Base-by-base conservation (phyloP, 2,113 vertebrate genomes). In the Scomber colias region DNA sequence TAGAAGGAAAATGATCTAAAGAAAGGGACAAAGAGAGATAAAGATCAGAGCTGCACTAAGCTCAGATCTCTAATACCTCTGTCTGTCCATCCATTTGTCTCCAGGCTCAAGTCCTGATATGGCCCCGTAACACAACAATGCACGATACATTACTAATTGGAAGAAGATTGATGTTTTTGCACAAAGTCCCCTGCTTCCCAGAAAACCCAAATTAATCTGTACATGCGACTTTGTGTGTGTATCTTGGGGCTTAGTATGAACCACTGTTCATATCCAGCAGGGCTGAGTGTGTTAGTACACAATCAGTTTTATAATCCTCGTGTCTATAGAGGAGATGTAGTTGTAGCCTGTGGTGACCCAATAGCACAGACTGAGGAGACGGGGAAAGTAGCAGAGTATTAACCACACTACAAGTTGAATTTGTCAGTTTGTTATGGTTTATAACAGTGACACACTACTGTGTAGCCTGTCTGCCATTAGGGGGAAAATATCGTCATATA, bases 121-220 rank as follows among this genome's bases (percentile, higher is more conserved):
- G 59, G 21, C 50, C 82, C 35, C 15, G 16, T 2, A 77, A 89
- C 73, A 79, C 19, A 82, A 82, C 71, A 89, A 79, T 83, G 71
- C 83, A 80, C 19, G 87, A 92, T 90, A 89, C 73, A 82, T 92
- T 84, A 85, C 90, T 92, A 91, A 92, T 91, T 90, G 79, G 78
- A 80, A 68, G 71, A 76, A 81, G 84, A 92, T 75, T 69, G 81
- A 84, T 55, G 70, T 86, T 87, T 84, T 84, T 64, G 48, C 9
- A 61, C 60, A 71, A 78, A 87, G 73, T 89, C 88, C 83, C 21
- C 75, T 3, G 2, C 74, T 89, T 89, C 83, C 74, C 57, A 45
- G 86, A 91, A 90, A 90, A 85, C 60, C 70, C 14, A 87, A 91
- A 91, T 84, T 69, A 93, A 93, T 91, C 83, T 83, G 73, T 62